Evolutionary conservation across 2,113 vertebrate genomes (phyloP).

Genomic region (Myiopsitta monachus): DNA sequence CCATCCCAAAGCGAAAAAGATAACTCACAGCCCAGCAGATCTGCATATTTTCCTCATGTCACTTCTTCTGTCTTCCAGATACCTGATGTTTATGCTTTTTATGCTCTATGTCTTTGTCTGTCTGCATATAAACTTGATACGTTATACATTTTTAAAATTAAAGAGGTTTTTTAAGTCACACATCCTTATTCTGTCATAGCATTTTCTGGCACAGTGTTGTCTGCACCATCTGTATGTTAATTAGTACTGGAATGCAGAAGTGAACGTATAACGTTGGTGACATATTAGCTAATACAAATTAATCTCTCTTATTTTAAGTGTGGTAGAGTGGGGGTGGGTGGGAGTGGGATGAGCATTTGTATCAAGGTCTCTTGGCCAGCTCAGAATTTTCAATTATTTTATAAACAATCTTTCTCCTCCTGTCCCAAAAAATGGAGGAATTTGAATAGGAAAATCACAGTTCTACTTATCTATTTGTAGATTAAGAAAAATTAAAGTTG

Average conservation of each 20-base stretch:
- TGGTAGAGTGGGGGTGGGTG: background rate
- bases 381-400: background rate
- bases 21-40: background rate
- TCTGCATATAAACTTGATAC: background rate
- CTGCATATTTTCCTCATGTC: background rate
- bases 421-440: background rate
- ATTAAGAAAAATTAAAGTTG: background rate
- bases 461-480: background rate
- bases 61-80: background rate
- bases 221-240: background rate
- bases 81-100: background rate
- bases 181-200: background rate
- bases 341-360: background rate
- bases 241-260: background rate
- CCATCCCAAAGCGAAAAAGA: background rate
- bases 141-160: background rate
- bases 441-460: background rate
- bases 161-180: background rate
- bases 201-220: background rate
- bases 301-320: background rate
- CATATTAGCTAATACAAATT: slow-evolving; percentile 2
- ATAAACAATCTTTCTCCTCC: background rate
- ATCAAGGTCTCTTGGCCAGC: background rate
- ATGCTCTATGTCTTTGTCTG: background rate
- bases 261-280: background rate